Evolutionary conservation across 2,797 vertebrate genomes (phyloP), one percentile per base, ranked within the genome.

Genomic region (Coluber constrictor): DNA sequence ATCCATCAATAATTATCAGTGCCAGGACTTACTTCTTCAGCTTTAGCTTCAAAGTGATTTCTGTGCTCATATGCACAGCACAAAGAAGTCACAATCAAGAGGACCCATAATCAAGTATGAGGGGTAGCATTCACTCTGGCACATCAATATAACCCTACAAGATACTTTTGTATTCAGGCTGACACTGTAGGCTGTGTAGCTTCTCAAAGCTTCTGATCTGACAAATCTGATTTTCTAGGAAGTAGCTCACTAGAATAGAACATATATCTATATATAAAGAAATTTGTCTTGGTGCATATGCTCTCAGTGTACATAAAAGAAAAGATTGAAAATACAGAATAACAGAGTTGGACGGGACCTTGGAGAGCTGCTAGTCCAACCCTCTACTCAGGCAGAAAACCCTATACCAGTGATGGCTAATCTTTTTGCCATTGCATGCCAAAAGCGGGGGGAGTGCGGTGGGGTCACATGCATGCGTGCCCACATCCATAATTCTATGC

Each of bases 171-270:
- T 43, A 51, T 90, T 51, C 29, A 20, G 51, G 32, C 86, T 10
- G 20, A 88, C 5, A 86, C 89, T 90, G 37, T 11, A 93, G 92
- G 89, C 86, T 90, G 55, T 86, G 90, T 66, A 70, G 32, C 86
- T 60, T 79, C 61, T 90, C 61, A 79, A 90, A 90, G 86, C 63
- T 25, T 29, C 20, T 25, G 55, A 93, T 87, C 86, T 93, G 92
- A 55, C 89, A 88, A 27, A 90, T 32, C 20, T 90, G 86, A 93
- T 90, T 93, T 93, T 5, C 55, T 43, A 51, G 16, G 23, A 90
- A 88, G 29, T 15, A 5, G 7, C 43, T 90, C 60, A 59, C 54
- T 27, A n/a, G 47, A 51, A 51, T 51, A 51, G 47, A 51, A 37
- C 37, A 37, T 37, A 37, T 37, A 37, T 37, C 37, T 37, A 37